These are phyloP conservation scores for Rhinella marina DNA, from an alignment of 2,797 vertebrate genomes.

Conservation along the genomic window DNA sequence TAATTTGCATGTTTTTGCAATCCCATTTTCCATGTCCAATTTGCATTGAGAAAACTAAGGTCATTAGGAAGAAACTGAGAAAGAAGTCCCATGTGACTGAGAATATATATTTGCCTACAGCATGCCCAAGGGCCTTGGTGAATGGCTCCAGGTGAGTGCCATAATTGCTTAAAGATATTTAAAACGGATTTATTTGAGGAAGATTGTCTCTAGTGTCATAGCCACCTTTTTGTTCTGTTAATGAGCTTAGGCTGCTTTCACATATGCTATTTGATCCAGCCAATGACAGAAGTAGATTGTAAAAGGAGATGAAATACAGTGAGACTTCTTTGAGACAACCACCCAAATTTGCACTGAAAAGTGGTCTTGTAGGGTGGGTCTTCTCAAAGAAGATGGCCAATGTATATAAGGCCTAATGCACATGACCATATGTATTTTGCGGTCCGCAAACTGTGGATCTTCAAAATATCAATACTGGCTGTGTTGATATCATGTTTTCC, in stretches of 20 bases:
- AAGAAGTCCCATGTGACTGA: constrained; percentile 9
- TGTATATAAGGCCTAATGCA: too few relatives aligned
- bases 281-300: not conserved
- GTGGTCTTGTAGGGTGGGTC: too few relatives aligned
- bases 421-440: too few relatives aligned
- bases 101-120: constrained; percentile 22
- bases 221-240: not conserved
- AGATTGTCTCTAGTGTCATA: not conserved
- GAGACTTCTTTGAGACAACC: too few relatives aligned
- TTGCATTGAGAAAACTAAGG: constrained; percentile 23
- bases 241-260: not conserved
- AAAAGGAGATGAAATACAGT: too few relatives aligned
- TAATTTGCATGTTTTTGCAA: constrained; percentile 41
- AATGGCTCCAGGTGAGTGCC: not conserved
- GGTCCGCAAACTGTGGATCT: too few relatives aligned
- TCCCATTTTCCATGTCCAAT: constrained; percentile 16
- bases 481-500: too few relatives aligned
- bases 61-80: not conserved
- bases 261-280: not conserved
- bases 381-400: too few relatives aligned
- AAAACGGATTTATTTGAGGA: not conserved
- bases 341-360: too few relatives aligned
- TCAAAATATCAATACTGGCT: too few relatives aligned
- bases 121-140: not conserved
- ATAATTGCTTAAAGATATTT: not conserved